phyloP scores from a whole-genome alignment of 2,113 vertebrate species.

The Stictonetta naevosa region DNA sequence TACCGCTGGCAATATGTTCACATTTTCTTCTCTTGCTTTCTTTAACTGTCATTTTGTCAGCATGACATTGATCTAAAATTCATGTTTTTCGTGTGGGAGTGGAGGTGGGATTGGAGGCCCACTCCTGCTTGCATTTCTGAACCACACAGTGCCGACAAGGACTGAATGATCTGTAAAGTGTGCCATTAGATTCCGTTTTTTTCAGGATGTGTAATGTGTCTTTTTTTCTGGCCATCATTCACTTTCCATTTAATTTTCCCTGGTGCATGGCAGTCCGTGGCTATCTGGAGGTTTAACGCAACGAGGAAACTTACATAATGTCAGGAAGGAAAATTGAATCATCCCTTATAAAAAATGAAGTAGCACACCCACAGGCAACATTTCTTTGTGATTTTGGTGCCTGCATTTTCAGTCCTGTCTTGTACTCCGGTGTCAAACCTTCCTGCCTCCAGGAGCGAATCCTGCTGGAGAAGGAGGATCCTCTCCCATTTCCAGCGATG shows the following conservation, averaged over 20 bases:
- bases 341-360: neutral
- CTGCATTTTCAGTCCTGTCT: neutral
- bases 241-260: neutral
- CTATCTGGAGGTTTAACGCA: neutral
- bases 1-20: neutral
- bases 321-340: neutral
- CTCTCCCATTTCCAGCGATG: neutral
- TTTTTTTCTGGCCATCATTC: neutral
- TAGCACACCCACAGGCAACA: neutral
- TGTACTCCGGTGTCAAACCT: neutral
- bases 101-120: slow-evolving; percentile 9
- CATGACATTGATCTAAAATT: neutral
- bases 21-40: neutral
- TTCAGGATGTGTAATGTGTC: neutral
- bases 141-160: neutral
- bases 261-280: neutral
- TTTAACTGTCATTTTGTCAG: neutral
- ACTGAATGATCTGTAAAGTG: neutral
- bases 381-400: neutral
- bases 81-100: neutral
- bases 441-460: neutral
- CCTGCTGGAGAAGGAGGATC: neutral
- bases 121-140: neutral
- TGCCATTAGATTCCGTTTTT: neutral
- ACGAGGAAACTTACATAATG: slow-evolving; percentile 1